These are phyloP conservation scores for Eubasilissa splendida DNA, from an alignment of 2,888 invertebrate genomes.

Conservation along the genomic window DNA sequence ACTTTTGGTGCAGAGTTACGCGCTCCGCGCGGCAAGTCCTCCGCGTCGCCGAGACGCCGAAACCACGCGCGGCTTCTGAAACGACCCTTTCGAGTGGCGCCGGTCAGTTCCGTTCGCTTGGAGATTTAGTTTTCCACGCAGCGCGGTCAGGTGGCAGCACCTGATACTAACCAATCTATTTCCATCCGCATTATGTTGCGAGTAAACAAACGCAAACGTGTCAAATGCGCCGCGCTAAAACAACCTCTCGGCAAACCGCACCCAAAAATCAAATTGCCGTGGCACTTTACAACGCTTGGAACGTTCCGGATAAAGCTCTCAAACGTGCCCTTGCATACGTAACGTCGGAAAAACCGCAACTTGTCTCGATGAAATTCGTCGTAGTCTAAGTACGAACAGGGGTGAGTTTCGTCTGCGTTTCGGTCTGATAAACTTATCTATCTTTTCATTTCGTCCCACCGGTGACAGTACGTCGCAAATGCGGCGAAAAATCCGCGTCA, in stretches of 20 bases:
- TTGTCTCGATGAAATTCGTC: conserved; percentile 19
- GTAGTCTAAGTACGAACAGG: not conserved
- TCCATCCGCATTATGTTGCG: conserved; percentile 44
- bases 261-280: not conserved
- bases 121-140: conserved; percentile 18
- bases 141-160: conserved; percentile 51
- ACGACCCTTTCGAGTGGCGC: conserved; percentile 3
- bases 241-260: not conserved
- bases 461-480: conserved; percentile 5
- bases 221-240: conserved; percentile 4
- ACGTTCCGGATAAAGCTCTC: not conserved
- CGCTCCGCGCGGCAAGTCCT: not conserved
- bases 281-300: not conserved
- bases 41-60: not conserved
- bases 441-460: conserved; percentile 16
- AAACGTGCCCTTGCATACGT: conserved; percentile 10
- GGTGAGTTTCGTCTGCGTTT: conserved; percentile 13
- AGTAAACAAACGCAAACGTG: conserved; percentile 24
- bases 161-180: conserved; percentile 49
- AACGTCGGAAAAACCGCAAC: conserved; percentile 25
- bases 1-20: not conserved
- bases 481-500: not conserved
- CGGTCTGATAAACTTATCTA: conserved; percentile 29
- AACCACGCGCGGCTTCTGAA: not conserved
- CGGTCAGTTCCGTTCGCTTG: not conserved